A percentile compares a stretch with the other conserved stretches of the same genome.
phyloP scores from a whole-genome alignment of 1,140 invertebrate genomes.

The Lucilia cuprina region DNA sequence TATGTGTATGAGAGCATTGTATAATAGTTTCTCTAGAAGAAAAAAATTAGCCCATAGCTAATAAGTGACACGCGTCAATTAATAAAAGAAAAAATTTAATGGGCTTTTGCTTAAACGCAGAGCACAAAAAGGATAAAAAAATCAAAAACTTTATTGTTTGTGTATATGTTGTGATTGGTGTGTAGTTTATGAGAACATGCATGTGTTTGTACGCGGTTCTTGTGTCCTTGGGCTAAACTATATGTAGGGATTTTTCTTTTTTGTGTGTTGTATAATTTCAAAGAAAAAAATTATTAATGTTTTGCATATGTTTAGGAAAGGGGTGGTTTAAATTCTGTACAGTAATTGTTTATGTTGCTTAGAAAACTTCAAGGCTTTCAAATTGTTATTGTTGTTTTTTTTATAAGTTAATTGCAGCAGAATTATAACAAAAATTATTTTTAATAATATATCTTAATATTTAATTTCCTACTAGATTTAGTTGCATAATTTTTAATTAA shows the following conservation, averaged over 20 bases:
- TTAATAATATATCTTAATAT: too few relatives aligned
- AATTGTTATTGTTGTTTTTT: too few relatives aligned
- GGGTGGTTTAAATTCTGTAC: too few relatives aligned
- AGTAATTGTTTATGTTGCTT: too few relatives aligned
- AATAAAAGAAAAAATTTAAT: not conserved
- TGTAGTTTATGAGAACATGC: too few relatives aligned
- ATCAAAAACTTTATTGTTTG: not conserved
- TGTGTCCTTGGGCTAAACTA: not conserved
- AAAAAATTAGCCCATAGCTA: conserved; percentile 5
- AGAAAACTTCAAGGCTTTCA: too few relatives aligned
- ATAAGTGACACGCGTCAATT: conserved; percentile 27
- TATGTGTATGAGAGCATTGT: too few relatives aligned
- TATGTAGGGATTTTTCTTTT: not conserved
- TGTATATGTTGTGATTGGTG: not conserved
- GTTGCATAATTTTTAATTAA: too few relatives aligned
- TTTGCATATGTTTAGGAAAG: not conserved
- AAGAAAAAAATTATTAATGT: not conserved
- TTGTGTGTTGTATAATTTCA: not conserved
- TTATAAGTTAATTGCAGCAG: too few relatives aligned
- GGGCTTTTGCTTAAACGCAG: not conserved
- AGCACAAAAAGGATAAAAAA: not conserved
- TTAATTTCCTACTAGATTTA: too few relatives aligned
- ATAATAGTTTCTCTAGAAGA: not conserved
- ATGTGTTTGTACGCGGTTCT: not conserved
- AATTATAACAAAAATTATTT: too few relatives aligned